phyloP scores from a whole-genome alignment of 1,140 invertebrate genomes.

The Drosophila pandora region DNA sequence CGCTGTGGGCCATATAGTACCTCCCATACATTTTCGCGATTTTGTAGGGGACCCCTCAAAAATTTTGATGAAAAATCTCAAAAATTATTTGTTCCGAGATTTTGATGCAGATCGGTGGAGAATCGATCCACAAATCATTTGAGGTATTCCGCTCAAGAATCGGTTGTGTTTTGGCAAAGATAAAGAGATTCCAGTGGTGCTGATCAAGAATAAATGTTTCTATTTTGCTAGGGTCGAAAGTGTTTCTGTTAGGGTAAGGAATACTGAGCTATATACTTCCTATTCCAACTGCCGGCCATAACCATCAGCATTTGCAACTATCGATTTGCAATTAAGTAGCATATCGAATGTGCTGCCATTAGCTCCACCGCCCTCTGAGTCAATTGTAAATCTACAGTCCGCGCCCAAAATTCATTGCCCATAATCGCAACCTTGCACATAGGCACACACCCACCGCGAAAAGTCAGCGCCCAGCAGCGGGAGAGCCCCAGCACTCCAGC shows the following conservation, averaged over 20 bases:
- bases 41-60: no score
- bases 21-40: no score
- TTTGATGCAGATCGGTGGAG: no score
- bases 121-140: no score
- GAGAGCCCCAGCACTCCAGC: conserved; percentile 13
- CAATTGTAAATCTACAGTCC: conserved; percentile 35
- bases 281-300: conserved; percentile 3
- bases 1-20: no score
- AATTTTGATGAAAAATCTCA: no score
- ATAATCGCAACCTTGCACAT: conserved; percentile 50
- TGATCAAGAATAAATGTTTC: no score
- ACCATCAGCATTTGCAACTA: conserved; percentile 10
- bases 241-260: not conserved
- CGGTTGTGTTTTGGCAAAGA: no score
- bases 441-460: conserved; percentile 42
- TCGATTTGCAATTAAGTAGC: conserved; percentile 41
- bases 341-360: conserved; percentile 44
- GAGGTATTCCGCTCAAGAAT: no score
- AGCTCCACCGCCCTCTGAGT: conserved; percentile 6
- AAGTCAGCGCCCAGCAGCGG: conserved; percentile 36
- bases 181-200: no score
- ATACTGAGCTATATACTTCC: not conserved
- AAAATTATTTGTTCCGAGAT: no score
- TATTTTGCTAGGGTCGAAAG: no score
- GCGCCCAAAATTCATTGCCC: conserved; percentile 41